Evolutionary conservation across 2,888 invertebrate genomes (phyloP), one percentile per base, ranked within the genome.

Genomic region (Lydus trimaculatus): DNA sequence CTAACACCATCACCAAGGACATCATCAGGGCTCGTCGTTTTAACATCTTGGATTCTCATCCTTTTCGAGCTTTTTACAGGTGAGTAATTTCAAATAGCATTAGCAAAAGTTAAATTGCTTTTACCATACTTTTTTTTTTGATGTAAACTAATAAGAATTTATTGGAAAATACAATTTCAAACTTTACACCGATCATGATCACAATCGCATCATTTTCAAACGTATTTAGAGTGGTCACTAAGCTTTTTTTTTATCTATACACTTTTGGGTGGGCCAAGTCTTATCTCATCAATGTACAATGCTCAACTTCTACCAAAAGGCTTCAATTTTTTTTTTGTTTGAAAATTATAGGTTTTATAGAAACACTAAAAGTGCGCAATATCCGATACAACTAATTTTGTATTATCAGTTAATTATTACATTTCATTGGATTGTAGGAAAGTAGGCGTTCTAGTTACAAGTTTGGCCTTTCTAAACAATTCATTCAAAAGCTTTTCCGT

Each of bases 21-120:
- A 74, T 79, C 80, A 73, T 80, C 80, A 74, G 79, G 80, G 59
- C 70, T 80, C 66, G 73, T 81, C 70, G 74, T 79, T 33, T 71
- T 79, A 71, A 78, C 81, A 66, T 79, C 80, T 65, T 82, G 81
- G 81, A 76, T 81, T 67, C 74, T 81, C 69, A 78, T 81, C 73
- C 74, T 81, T 66, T 73, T 82, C 75, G 80, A 82, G 70, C 77
- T 81, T 72, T 81, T 80, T 75, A 79, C 81, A 81, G 82, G 82
- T 82, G 71, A 71, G 76, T 52, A 20, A 52, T 52, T 52, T 67
- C 11, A 56, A 56, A 48, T 8, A 20, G 9, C 20, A 48, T 48
- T 48, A 58, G 64, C 61, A 62, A 63, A 63, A 48, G 20, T 48
- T 48, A 48, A 20, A 48, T 48, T 48, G 20, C 20, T 36, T 63